Percentiles rank a stretch among this genome's conserved stretches.
phyloP scores from a whole-genome alignment of 2,888 invertebrate species.

The Apocheima hispidaria region DNA sequence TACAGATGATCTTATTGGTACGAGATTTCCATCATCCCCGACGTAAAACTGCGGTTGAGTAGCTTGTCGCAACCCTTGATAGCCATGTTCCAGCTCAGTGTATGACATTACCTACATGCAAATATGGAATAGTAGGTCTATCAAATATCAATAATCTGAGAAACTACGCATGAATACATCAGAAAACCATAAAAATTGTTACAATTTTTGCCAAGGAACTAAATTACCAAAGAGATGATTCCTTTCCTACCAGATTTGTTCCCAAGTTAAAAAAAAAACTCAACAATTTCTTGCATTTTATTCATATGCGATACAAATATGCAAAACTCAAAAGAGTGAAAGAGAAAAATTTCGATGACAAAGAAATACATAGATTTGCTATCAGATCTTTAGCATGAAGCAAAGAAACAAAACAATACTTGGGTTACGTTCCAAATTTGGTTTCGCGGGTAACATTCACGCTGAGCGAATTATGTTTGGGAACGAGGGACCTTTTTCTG shows the following conservation, averaged over 20 bases:
- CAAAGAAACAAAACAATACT: too few species aligned
- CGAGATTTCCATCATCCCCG: slow-evolving; percentile 89
- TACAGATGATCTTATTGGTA: slow-evolving; percentile 85
- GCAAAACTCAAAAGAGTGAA: not conserved
- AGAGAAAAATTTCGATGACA: not conserved
- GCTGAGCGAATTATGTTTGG: too few species aligned
- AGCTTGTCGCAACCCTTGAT: slow-evolving; percentile 93
- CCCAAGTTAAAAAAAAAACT: not conserved
- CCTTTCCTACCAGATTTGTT: slow-evolving; percentile 3
- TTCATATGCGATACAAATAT: not conserved
- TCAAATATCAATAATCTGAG: not conserved
- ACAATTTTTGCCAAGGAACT: too few species aligned
- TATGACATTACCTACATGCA: slow-evolving; percentile 91
- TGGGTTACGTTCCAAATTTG: too few species aligned
- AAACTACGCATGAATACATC: slow-evolving; percentile 23
- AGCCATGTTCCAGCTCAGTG: slow-evolving; percentile 96
- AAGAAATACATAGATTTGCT: not conserved
- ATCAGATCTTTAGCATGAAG: slow-evolving; percentile 2
- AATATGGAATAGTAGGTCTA: slow-evolving; percentile 26
- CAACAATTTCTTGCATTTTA: not conserved
- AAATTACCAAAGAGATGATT: not conserved
- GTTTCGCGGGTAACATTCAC: too few species aligned
- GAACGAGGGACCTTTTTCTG: too few species aligned
- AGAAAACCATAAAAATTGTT: slow-evolving; percentile 17
- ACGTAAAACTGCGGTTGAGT: slow-evolving; percentile 90